Evolutionary conservation across 2,888 invertebrate genomes (phyloP).

Genomic region (Dasysyrphus tricinctus): DNA sequence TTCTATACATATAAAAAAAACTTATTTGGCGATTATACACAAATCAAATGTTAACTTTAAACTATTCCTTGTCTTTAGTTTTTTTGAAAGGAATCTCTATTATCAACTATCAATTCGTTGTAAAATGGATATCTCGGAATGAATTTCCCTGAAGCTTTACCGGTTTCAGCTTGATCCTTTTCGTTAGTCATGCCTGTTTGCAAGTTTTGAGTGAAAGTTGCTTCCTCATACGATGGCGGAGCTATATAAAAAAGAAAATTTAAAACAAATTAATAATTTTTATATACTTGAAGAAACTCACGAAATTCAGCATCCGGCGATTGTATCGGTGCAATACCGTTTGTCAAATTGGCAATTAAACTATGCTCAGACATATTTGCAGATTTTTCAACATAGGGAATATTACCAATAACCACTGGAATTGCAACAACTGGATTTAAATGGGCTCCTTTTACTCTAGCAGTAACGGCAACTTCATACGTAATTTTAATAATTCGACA

Average conservation of each 20-base stretch:
- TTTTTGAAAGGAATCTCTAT: neutral
- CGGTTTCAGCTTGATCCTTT: slow-evolving; percentile 27
- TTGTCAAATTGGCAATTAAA: slow-evolving; percentile 46
- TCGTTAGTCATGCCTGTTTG: neutral
- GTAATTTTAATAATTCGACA: slow-evolving; percentile 80
- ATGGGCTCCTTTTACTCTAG: slow-evolving; percentile 78
- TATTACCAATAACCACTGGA: slow-evolving; percentile 82
- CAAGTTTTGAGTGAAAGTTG: slow-evolving; percentile 20
- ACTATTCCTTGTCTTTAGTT: too few relatives aligned
- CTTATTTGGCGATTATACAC: too few relatives aligned
- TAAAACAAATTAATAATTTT: neutral
- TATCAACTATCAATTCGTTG: neutral
- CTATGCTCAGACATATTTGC: slow-evolving; percentile 29
- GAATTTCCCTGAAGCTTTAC: slow-evolving; percentile 37
- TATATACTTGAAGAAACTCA: slow-evolving; percentile 2
- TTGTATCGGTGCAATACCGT: neutral
- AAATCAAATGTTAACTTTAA: too few relatives aligned
- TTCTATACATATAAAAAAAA: too few relatives aligned
- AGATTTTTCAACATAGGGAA: slow-evolving; percentile 77
- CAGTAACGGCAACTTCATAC: slow-evolving; percentile 81
- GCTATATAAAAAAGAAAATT: neutral
- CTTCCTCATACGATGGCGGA: slow-evolving; percentile 25
- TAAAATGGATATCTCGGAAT: slow-evolving; percentile 49
- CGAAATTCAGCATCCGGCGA: slow-evolving; percentile 15
- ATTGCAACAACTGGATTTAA: slow-evolving; percentile 79